These are phyloP conservation scores for Microplitis deprimator DNA, from an alignment of 2,888 invertebrate species.

Conservation along the genomic window DNA sequence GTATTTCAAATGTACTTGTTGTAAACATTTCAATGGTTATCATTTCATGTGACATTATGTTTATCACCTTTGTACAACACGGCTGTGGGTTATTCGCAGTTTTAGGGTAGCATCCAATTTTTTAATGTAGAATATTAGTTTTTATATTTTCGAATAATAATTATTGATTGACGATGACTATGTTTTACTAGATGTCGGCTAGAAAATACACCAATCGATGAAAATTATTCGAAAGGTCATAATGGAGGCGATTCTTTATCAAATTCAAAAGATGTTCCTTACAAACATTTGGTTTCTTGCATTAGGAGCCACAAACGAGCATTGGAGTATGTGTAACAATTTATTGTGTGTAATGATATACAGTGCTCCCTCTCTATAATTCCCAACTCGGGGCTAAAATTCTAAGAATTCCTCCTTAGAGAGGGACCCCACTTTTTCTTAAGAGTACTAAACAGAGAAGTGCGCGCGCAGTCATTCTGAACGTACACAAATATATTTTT, in stretches of 20 bases:
- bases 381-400: too few relatives aligned
- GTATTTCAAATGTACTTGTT: neutral
- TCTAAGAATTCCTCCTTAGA: too few relatives aligned
- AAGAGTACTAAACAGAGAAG: too few relatives aligned
- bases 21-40: neutral
- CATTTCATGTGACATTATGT: too few relatives aligned
- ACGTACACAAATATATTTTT: too few relatives aligned
- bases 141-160: too few relatives aligned
- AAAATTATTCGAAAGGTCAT: neutral
- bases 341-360: too few relatives aligned
- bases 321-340: neutral
- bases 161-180: too few relatives aligned
- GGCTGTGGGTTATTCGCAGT: constrained; percentile 37
- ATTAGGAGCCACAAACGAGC: constrained; percentile 20
- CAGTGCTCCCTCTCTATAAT: too few relatives aligned
- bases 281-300: constrained; percentile 3
- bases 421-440: too few relatives aligned
- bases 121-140: neutral
- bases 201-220: neutral
- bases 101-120: constrained; percentile 25
- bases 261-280: neutral
- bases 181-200: neutral
- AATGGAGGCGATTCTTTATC: neutral
- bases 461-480: too few relatives aligned
- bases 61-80: constrained; percentile 30